Base-by-base conservation (phyloP, 2,113 vertebrate genomes). In the Oncorhynchus kisutch region DNA sequence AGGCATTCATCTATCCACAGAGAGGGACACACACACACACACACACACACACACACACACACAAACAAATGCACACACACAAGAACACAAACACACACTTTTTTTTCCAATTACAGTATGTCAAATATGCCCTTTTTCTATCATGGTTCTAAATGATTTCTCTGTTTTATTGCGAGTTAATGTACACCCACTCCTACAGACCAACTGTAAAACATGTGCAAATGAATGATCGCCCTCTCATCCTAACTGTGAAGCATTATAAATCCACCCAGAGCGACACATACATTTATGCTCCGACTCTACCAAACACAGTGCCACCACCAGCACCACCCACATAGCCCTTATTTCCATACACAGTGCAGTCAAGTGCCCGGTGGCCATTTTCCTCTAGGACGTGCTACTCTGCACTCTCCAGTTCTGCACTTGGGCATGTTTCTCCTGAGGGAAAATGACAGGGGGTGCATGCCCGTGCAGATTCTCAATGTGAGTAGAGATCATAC, bases 161-260 rank as follows among this genome's bases (percentile, higher is more conserved):
- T 71, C 59, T n/a, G 2, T 13, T 31, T 68, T 48, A 64, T 60
- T 80, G 49, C 57, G 14, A 72, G 74, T 83, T 73, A 78, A 72
- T 74, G 24, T 67, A 31, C 83, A 79, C 82, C 82, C 83, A 84
- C 82, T 73, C 68, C 72, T 16, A 22, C 60, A 73, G 70, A 39
- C 75, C 76, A 81, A 73, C 85, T 76, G 75, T 49, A 79, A 78
- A 78, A 80, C 76, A 68, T 31, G 69, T 71, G 79, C 81, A 85
- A 85, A 82, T 87, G 81, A 89, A 87, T 60, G 27, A 81, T 73
- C 14, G 13, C 74, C 67, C 67, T 78, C 48, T 60, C 81, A 62
- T 54, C 74, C 57, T 2, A 45, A 45, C 54, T 20, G 22, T 29
- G 34, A 45, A 45, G 8, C 39, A 45, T 45, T 45, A 45, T 45